Evolutionary conservation across 2,797 vertebrate species (phyloP), one percentile per base, ranked within the genome.

Genomic region (Botia almorhae): DNA sequence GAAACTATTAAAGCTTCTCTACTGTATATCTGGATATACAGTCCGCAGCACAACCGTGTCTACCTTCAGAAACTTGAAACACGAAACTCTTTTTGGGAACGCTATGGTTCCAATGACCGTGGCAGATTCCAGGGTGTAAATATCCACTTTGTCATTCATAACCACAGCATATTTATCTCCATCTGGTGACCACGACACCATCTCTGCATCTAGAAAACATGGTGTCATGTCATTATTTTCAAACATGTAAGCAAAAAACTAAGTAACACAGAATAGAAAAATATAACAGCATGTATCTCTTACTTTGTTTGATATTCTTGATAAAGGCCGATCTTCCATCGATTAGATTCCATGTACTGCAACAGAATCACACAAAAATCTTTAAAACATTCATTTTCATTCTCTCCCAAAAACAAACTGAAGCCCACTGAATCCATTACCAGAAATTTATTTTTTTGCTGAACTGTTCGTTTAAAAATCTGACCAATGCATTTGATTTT

Each of bases 241-340:
- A 64, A 26, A 7, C 4, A 69, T 29, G 4, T 33, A 23, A 43
- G 16, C 8, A 1, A n/a, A 1, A 0, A 7, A 23, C 10, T 11
- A 8, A 7, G 0, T 11, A 23, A 29, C 3, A 23, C 43, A 51
- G 17, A 21, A 36, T 50, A 0, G 61, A 11, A 55, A 55, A 7
- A 63, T 2, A 3, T 70, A 8, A 61, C 3, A 5, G 16, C 10
- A 8, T 0, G 60, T 23, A 50, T 2, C 12, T 2, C 12, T 96
- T 89, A 99, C 98, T 97, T 87, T 96, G 94, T 85, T 98, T 99
- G 85, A 99, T 94, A 84, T 98, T 99, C 93, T 98, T 99, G 89
- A 98, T 95, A 86, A 98, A 99, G 21, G 97, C 98, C 1, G 96
- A 95, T 89, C 97, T 92, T 89, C 98, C 98, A 68, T 95, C 96